phyloP scores from a whole-genome alignment of 2,797 vertebrate genomes.

The Fringilla coelebs region DNA sequence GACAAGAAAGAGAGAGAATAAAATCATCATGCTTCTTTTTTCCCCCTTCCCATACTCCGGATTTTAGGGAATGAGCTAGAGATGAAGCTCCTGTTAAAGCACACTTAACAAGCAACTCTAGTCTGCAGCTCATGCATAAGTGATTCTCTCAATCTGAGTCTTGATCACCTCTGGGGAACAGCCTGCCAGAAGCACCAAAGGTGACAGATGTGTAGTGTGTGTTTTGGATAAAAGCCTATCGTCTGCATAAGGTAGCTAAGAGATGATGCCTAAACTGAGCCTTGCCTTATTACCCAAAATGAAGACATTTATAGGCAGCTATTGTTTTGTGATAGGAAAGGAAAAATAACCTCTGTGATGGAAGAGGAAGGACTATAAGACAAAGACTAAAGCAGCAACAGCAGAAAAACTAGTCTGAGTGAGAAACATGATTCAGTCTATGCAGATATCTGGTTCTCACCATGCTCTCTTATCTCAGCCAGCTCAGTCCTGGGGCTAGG shows the following conservation, averaged over 20 bases:
- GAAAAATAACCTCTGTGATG: background rate
- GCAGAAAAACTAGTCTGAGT: background rate
- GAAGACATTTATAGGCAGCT: background rate
- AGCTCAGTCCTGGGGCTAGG: background rate
- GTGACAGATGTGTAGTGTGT: background rate
- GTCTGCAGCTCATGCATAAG: background rate
- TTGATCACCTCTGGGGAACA: background rate
- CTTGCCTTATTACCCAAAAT: background rate
- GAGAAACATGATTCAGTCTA: background rate
- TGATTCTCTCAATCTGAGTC: constrained; percentile 18
- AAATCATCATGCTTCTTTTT: background rate
- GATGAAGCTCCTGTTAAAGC: background rate
- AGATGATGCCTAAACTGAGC: background rate
- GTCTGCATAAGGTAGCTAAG: background rate
- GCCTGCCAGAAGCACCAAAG: background rate
- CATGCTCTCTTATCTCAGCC: background rate
- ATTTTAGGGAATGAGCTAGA: background rate
- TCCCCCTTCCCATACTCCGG: background rate
- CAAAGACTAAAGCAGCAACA: background rate
- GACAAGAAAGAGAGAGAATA: background rate
- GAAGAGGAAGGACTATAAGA: background rate
- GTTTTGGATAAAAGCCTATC: constrained; percentile 18
- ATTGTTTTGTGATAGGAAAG: background rate
- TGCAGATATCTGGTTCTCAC: background rate
- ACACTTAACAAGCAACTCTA: background rate